A percentile compares a stretch with the other conserved stretches of the same genome.
These are phyloP conservation scores for Petaurus breviceps DNA, from an alignment of 2,113 vertebrate genomes.

Conservation along the genomic window DNA sequence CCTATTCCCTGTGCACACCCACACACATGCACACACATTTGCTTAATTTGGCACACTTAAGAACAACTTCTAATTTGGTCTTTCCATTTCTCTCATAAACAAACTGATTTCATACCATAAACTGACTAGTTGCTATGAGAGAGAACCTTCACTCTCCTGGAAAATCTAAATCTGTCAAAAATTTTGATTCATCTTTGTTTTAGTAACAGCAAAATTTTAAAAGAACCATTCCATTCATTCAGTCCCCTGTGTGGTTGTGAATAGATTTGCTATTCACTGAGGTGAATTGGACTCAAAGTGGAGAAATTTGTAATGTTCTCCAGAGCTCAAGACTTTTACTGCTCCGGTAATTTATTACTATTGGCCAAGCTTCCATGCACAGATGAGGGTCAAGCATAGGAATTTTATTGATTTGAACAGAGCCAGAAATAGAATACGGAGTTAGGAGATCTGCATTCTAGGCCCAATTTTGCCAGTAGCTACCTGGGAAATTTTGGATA, in stretches of 20 bases:
- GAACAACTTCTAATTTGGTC: background rate
- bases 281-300: background rate
- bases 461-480: background rate
- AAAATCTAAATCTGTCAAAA: background rate
- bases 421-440: background rate
- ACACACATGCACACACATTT: background rate
- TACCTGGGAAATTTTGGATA: background rate
- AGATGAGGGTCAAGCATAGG: background rate
- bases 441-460: background rate
- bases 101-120: background rate
- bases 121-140: background rate
- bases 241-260: background rate
- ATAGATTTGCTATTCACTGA: background rate
- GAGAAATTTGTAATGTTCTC: slow-evolving; percentile 2
- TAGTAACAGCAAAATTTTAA: background rate
- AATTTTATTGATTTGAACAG: background rate
- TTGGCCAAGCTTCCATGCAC: background rate
- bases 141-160: background rate
- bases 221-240: background rate
- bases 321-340: background rate
- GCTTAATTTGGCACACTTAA: background rate
- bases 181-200: background rate
- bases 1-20: background rate
- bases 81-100: background rate
- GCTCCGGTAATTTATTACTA: background rate